A percentile compares a stretch with the other conserved stretches of the same genome.
phyloP scores from a whole-genome alignment of 1,140 invertebrate species.

The Eupristina koningsbergeri region DNA sequence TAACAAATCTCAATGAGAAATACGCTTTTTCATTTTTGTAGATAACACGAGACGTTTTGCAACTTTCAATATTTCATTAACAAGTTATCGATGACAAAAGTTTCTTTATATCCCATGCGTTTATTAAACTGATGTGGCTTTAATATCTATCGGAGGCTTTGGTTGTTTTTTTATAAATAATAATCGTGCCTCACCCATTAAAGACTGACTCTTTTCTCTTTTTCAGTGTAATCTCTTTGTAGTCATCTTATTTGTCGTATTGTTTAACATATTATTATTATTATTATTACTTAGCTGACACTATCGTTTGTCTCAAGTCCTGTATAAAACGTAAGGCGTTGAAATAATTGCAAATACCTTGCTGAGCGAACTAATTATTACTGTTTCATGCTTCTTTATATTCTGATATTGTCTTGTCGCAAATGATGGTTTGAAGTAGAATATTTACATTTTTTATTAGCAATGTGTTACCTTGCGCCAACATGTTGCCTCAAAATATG shows the following conservation, averaged over 20 bases:
- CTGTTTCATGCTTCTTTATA: slow-evolving; percentile 51
- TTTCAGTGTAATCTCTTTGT: slow-evolving; percentile 49
- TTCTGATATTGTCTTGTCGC: slow-evolving; percentile 46
- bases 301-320: slow-evolving; percentile 40
- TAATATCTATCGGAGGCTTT: slow-evolving; percentile 41
- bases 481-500: slow-evolving; percentile 51
- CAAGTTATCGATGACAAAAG: neutral
- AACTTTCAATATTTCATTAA: slow-evolving; percentile 31
- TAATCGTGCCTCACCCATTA: slow-evolving; percentile 32
- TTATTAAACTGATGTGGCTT: slow-evolving; percentile 44
- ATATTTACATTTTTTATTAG: slow-evolving; percentile 33
- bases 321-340: slow-evolving; percentile 42
- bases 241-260: slow-evolving; percentile 44
- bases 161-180: slow-evolving; percentile 32
- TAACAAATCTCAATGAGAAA: slow-evolving; percentile 2
- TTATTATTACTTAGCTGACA: slow-evolving; percentile 10
- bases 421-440: slow-evolving; percentile 49
- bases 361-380: slow-evolving; percentile 52
- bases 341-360: slow-evolving; percentile 44
- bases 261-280: slow-evolving; percentile 45
- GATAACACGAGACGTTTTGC: slow-evolving; percentile 42
- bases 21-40: slow-evolving; percentile 43
- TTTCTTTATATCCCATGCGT: slow-evolving; percentile 19
- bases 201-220: slow-evolving; percentile 48
- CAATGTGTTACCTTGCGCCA: slow-evolving; percentile 48